Conservation (phyloP, 2,113 vertebrate genomes). For the Eleginops maclovinus region DNA sequence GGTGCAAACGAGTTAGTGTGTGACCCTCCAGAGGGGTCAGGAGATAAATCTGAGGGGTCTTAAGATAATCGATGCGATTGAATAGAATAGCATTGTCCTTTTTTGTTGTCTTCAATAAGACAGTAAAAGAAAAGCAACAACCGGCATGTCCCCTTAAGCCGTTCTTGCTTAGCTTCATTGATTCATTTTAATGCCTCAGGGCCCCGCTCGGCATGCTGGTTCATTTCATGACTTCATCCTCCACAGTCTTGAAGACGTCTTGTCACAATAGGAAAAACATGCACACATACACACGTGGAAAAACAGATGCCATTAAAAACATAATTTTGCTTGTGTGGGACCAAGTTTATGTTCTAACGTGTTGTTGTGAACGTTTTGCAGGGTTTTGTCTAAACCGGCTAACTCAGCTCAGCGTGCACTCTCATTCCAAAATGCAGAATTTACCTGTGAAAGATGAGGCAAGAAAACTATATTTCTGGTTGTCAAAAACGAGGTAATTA, state of each 20-base stretch:
- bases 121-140: constrained; percentile 59
- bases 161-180: constrained; percentile 64
- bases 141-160: constrained; percentile 61
- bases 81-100: constrained; percentile 7
- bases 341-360: not conserved
- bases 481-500: no score
- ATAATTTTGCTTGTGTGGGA: not conserved
- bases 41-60: not conserved
- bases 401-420: no score
- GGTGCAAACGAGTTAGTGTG: constrained; percentile 1
- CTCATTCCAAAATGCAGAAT: no score
- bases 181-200: constrained; percentile 69
- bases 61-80: not conserved
- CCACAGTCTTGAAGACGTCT: constrained; percentile 50
- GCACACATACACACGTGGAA: constrained; percentile 24
- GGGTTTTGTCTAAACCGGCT: no score
- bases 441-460: no score
- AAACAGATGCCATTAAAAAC: constrained; percentile 3
- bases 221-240: constrained; percentile 68
- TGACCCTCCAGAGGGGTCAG: not conserved
- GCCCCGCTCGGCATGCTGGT: constrained; percentile 64
- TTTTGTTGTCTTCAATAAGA: constrained; percentile 66
- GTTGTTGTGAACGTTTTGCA: not conserved
- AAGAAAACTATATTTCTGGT: no score
- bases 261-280: constrained; percentile 46